Base-by-base conservation (phyloP, 2,888 invertebrate genomes). In the Volucella bombylans region DNA sequence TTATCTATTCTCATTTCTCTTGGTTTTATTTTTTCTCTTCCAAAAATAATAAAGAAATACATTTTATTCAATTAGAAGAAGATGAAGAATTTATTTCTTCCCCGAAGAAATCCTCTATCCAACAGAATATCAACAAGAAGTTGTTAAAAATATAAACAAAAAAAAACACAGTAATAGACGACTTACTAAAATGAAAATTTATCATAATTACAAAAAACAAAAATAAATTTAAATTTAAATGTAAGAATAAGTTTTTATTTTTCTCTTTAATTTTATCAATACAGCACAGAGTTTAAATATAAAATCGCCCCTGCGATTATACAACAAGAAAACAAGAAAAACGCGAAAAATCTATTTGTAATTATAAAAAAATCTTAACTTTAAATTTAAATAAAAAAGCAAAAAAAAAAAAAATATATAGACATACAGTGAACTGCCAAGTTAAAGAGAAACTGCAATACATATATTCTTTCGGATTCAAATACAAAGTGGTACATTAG, bases 161-260 rank as follows among this genome's bases (percentile, higher is more conserved):
- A 68, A 31, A 52, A 39, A 43, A 71, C 61, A 50, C 59, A 52
- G 62, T 49, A 69, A 65, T 61, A 18, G 45, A 82, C 61, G 45
- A 82, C 61, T 31, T 54, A 78, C 23, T 67, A 65, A 65, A 31
- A 31, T 31, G 68, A 39, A 67, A 68, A 38, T 61, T 54, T 49
- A n/a, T 65, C 31, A 43, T 65, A 65, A 55, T n/a, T 78, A 64
- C 57, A 54, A 69, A 62, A 50, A 11, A 55, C 50, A 65, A 38
- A 43, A 61, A 55, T 43, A 47, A 39, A 52, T 59, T 45, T 11
- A 67, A 31, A 50, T 38, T 68, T 61, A 54, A 69, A 65, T 23
- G 64, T 83, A 76, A 77, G 61, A 79, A 76, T 83, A 74, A 74
- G 68, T 59, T 74, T 50, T 67, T 55, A 61, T 55, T 69, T 69